A percentile compares a stretch with the other conserved stretches of the same genome.
phyloP scores from a whole-genome alignment of 2,888 invertebrate genomes.

The Apomyelois bistriatella region DNA sequence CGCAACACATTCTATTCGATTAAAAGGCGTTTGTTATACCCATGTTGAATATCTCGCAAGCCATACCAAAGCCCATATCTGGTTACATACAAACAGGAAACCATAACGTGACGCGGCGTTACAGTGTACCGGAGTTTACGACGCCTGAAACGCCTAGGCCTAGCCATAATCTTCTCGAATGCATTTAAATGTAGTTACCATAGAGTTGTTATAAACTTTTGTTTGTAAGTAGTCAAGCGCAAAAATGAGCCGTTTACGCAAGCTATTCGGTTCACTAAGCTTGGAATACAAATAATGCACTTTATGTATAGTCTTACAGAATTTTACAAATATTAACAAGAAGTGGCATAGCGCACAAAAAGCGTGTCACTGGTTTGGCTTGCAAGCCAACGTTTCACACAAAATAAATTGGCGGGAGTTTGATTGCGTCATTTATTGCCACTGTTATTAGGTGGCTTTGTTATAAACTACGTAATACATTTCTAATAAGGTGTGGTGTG shows the following conservation, averaged over 20 bases:
- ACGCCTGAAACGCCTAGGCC: slow-evolving; percentile 3
- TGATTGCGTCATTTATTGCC: no score
- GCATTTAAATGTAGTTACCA: not conserved
- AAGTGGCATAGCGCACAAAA: no score
- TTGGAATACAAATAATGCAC: no score
- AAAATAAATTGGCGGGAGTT: no score
- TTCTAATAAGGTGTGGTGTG: no score
- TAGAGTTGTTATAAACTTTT: not conserved
- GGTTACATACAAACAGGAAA: slow-evolving; percentile 11
- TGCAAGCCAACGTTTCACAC: no score
- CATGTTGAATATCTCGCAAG: not conserved
- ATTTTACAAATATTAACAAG: no score
- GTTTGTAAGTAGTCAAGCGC: not conserved
- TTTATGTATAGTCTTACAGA: no score
- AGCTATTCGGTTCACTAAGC: no score
- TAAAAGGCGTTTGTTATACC: not conserved
- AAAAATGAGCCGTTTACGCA: not conserved
- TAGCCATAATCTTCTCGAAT: slow-evolving; percentile 6
- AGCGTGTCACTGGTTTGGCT: no score
- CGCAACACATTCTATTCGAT: not conserved
- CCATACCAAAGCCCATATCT: slow-evolving; percentile 1
- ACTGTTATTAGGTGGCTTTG: no score
- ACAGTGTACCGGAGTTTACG: slow-evolving; percentile 1
- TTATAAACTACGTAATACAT: no score
- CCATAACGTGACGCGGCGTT: slow-evolving; percentile 10